Evolutionary conservation across 2,888 invertebrate species (phyloP), one percentile per base, ranked within the genome.

Genomic region (Euproctis similis): DNA sequence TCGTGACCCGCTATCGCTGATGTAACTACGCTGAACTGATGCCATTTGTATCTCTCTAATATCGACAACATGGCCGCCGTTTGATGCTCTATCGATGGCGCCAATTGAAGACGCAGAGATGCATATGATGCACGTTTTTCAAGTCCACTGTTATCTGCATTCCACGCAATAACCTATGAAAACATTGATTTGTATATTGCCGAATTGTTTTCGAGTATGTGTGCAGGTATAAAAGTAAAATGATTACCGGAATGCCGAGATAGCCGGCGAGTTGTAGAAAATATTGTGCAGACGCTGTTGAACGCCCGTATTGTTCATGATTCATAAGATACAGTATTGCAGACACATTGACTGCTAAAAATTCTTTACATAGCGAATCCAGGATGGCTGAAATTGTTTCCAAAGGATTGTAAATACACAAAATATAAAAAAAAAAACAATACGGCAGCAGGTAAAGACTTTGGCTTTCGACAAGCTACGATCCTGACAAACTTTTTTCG

Each of bases 11-110:
- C 96, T 48, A 96, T 95, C 61, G 94, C 92, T 37, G 95, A 95
- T 25, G 96, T 96, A 39, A 97, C 95, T 45, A 97, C 93, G 50
- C 95, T 93, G 80, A 97, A 96, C 71, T 96, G 94, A 66, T 95
- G 95, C 97, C 97, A 97, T 77, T 95, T 95, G 86, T 98, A 98
- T 49, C 97, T 88, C 74, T 94, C 94, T 61, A 98, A 85, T 59
- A 98, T 94, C 64, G 95, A 94, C 55, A 98, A 77, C 96, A 98
- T 97, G 30, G 97, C 97, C 28, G 94, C 93, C 20, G 96, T 96
- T 81, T 97, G 98, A 71, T 98, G 98, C 75, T 96, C 95, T 54
- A 98, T 90, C 30, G 97, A 96, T 39, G 98, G 98, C 31, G 98
- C 98, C 71, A 98, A 87, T 78, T 98, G 98, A 44, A 96, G 87